phyloP scores from a whole-genome alignment of 2,797 vertebrate genomes.

The Poecilia picta region DNA sequence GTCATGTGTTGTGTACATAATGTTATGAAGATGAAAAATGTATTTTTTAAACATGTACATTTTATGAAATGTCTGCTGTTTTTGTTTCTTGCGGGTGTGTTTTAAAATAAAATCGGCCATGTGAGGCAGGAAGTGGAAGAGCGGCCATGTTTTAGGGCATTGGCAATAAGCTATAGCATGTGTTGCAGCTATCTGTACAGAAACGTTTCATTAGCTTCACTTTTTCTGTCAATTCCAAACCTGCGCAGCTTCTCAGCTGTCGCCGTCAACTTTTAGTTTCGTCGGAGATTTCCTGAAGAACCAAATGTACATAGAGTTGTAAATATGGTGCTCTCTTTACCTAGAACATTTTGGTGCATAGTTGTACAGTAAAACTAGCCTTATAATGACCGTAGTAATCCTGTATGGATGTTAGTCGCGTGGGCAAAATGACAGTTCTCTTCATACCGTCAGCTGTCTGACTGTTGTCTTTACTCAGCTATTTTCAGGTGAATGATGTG shows the following conservation, averaged over 20 bases:
- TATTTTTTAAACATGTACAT: constrained; percentile 1
- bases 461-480: constrained; percentile 82
- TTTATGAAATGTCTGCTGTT: neutral
- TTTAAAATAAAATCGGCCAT: neutral
- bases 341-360: constrained; percentile 88
- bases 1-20: neutral
- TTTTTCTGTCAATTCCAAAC: constrained; percentile 73
- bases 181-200: constrained; percentile 93
- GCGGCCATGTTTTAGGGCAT: constrained; percentile 85
- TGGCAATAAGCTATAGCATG: constrained; percentile 93
- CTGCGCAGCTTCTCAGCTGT: constrained; percentile 83
- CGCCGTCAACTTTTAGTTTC: constrained; percentile 77
- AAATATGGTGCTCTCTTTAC: constrained; percentile 86
- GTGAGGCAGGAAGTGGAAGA: constrained; percentile 11
- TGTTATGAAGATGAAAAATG: neutral
- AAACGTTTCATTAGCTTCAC: constrained; percentile 67
- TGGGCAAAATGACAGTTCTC: constrained; percentile 51
- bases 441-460: constrained; percentile 78
- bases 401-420: constrained; percentile 72
- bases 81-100: neutral
- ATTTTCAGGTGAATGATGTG: constrained; percentile 90
- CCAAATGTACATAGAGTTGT: constrained; percentile 88
- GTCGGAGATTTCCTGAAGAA: constrained; percentile 50
- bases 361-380: constrained; percentile 90
- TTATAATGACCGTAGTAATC: constrained; percentile 81